Evolutionary conservation across 1,140 invertebrate genomes (phyloP).

Genomic region (Megalopta genalis): DNA sequence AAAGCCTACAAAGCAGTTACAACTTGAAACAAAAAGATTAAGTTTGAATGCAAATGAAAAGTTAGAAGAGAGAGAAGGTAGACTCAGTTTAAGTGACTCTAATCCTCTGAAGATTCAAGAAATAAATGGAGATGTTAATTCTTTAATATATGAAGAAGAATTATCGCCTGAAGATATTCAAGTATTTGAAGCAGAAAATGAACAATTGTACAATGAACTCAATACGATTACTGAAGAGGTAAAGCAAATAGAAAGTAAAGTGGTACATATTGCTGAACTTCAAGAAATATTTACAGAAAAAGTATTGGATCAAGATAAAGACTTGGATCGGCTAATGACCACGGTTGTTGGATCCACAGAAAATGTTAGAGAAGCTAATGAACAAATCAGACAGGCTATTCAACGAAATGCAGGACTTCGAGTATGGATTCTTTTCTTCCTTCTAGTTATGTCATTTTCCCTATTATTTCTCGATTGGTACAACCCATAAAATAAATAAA

Average conservation of each 20-base stretch:
- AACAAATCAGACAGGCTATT: conserved; percentile 97
- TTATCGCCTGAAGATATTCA: conserved; percentile 93
- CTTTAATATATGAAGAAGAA: conserved; percentile 81
- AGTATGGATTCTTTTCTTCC: conserved; percentile 96
- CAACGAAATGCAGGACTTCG: conserved; percentile 96
- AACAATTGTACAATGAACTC: conserved; percentile 90
- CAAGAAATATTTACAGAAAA: conserved; percentile 99
- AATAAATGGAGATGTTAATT: conserved; percentile 74
- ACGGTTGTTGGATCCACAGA: conserved; percentile 95
- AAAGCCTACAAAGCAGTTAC: conserved; percentile 49
- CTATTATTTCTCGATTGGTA: conserved; percentile 99
- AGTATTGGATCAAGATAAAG: conserved; percentile 96
- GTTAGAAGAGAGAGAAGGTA: conserved; percentile 62
- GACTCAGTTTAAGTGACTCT: conserved; percentile 58
- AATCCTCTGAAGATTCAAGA: conserved; percentile 73
- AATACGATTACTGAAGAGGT: conserved; percentile 89
- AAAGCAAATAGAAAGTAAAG: conserved; percentile 93
- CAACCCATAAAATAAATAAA: conserved; percentile 87
- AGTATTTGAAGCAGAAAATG: conserved; percentile 93
- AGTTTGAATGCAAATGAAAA: conserved; percentile 74
- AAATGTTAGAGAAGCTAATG: conserved; percentile 97
- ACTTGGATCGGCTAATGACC: conserved; percentile 93
- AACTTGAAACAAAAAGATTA: neutral
- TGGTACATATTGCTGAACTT: conserved; percentile 96
- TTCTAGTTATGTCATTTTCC: conserved; percentile 97